Base-by-base conservation (phyloP, 2,888 invertebrate genomes). In the Theretra japonica region DNA sequence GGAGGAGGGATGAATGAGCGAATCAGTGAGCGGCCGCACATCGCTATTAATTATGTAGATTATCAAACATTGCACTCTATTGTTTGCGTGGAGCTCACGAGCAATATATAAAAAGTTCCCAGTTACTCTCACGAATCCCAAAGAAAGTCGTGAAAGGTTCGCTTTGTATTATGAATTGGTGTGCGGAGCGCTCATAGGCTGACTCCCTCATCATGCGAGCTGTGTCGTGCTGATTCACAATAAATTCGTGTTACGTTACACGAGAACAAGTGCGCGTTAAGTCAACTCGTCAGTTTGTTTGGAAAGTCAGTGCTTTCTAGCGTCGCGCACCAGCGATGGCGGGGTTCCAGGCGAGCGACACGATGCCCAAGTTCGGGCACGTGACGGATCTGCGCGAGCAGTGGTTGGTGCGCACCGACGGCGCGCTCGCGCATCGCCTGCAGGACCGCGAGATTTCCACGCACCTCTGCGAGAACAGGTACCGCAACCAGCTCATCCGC, bases 391-490 rank as follows among this genome's bases (percentile, higher is more conserved):
- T 94, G 60, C 88, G 94, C 50, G 93, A 94, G 82, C 94, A 94
- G 83, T 94, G 94, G 94, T 81, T 94, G 73, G 94, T 94, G 77
- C 88, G 94, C 1, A 79, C 94, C 2, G 94, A 94, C 76, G 94
- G 94, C 0, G 94, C 94, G 41, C 86, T 94, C 60, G 94, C 94
- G 7, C 92, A 94, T 77, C 89, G 92, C 4, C 83, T 95, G 60
- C 94, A 95, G 77, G 94, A 95, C 80, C 90, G 94, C 2, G 94
- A 95, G 80, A 94, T 94, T 72, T 93, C 93, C 0, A 90, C 93
- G 5, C 94, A 94, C 74, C 88, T 94, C 53, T 92, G 92, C 74
- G 94, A 94, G 79, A 95, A 95, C 80, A 85, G 94, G 75, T 91
- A 83, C 76, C 88, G 94, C 15, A 95, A 95, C 79, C 94, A 94